Conservation (phyloP, 2,888 invertebrate species). For the Chrysodeixis includens region DNA sequence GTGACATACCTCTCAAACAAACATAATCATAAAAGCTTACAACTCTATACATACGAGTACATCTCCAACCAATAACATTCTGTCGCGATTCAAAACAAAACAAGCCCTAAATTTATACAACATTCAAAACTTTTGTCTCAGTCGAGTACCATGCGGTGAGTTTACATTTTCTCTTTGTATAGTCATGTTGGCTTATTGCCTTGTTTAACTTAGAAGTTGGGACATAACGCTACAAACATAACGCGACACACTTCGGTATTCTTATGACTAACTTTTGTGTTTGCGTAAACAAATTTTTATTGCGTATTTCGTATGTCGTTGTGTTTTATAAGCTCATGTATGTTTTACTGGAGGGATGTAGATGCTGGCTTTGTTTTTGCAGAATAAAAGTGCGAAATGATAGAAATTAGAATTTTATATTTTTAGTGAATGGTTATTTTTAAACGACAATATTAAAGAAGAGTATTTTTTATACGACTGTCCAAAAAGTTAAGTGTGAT, state of each 20-base stretch:
- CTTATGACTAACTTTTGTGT: background rate
- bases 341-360: background rate
- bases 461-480: too few species aligned
- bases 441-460: too few species aligned
- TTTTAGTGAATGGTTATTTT: too few species aligned
- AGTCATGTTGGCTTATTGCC: background rate
- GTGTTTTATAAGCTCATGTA: background rate
- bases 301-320: background rate
- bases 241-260: background rate
- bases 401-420: too few species aligned
- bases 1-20: too few species aligned
- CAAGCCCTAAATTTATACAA: conserved; percentile 16
- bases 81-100: conserved; percentile 17
- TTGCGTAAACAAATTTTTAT: conserved; percentile 4
- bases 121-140: conserved; percentile 30
- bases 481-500: too few species aligned
- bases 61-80: background rate
- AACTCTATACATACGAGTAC: background rate
- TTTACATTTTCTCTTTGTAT: conserved; percentile 50
- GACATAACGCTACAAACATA: background rate
- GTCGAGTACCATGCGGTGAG: conserved; percentile 22
- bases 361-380: background rate
- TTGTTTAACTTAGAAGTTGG: conserved; percentile 3
- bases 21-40: too few species aligned
- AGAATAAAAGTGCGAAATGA: background rate